A percentile compares a stretch with the other conserved stretches of the same genome.
Evolutionary conservation across 2,113 vertebrate genomes (phyloP).

Genomic region (Corythaixoides concolor): DNA sequence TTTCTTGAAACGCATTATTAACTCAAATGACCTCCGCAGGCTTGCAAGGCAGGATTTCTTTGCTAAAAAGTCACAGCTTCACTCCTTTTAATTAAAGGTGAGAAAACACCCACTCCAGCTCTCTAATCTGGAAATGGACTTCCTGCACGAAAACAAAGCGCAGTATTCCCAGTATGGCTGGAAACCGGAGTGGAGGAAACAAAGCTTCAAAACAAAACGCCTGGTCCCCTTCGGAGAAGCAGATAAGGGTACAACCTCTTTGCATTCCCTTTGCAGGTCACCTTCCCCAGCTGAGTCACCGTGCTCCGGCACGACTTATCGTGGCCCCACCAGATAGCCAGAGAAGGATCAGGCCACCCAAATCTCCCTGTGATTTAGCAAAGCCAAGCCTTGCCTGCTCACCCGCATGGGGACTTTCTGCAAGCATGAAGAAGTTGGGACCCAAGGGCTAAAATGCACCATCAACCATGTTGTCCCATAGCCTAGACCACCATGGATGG

Average conservation of each 20-base stretch:
- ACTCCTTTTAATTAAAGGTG: background rate
- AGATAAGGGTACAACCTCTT: background rate
- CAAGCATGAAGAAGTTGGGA: background rate
- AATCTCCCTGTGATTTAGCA: background rate
- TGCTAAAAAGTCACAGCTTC: background rate
- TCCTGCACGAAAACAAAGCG: background rate
- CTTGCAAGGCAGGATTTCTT: background rate
- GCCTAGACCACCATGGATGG: rapidly evolving
- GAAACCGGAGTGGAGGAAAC: background rate
- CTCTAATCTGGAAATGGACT: background rate
- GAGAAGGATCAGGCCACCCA: background rate
- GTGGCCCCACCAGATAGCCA: rapidly evolving
- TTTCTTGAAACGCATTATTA: background rate
- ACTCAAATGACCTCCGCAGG: background rate
- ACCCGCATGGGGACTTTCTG: background rate
- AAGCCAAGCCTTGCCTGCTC: background rate
- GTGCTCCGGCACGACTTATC: rapidly evolving
- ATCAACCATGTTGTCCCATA: rapidly evolving
- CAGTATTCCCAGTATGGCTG: rapidly evolving
- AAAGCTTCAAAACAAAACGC: background rate
- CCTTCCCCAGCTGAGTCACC: background rate
- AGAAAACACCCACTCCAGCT: background rate
- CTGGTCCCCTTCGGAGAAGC: background rate
- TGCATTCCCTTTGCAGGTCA: background rate
- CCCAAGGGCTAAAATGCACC: background rate